phyloP scores from a whole-genome alignment of 2,797 vertebrate species.

The Columba guinea region DNA sequence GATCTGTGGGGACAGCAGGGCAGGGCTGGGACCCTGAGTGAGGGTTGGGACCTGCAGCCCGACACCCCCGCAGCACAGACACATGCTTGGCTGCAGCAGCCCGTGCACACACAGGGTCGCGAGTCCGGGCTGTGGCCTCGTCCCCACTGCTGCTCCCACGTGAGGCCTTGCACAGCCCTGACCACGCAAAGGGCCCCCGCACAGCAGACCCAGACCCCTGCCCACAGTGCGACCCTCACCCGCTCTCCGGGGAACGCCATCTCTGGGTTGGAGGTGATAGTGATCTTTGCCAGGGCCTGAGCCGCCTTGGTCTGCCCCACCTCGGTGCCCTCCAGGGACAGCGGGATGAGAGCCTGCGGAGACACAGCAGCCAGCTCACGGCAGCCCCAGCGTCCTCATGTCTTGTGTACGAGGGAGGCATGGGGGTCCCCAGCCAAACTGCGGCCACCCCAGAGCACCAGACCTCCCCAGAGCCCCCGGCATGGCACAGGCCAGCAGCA shows the following conservation, averaged over 20 bases:
- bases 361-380: neutral
- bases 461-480: neutral
- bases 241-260: slow-evolving; percentile 97
- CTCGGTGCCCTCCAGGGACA: slow-evolving; percentile 92
- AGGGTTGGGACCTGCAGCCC: neutral
- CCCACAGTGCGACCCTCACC: slow-evolving; percentile 61
- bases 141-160: neutral
- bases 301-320: slow-evolving; percentile 92
- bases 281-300: slow-evolving; percentile 95
- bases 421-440: neutral
- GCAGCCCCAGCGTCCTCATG: neutral
- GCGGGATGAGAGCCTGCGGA: slow-evolving; percentile 88
- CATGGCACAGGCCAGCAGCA: fast-evolving
- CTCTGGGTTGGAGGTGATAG: slow-evolving; percentile 96
- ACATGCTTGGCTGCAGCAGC: fast-evolving
- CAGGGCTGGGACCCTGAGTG: fast-evolving
- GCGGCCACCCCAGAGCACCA: neutral
- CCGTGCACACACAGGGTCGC: fast-evolving
- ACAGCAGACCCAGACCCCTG: fast-evolving
- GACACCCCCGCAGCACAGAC: neutral
- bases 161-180: fast-evolving
- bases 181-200: neutral
- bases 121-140: neutral
- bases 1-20: slow-evolving; percentile 75
- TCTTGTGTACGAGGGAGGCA: fast-evolving